Base-by-base conservation (phyloP, 2,113 vertebrate species). In the Gadus macrocephalus region DNA sequence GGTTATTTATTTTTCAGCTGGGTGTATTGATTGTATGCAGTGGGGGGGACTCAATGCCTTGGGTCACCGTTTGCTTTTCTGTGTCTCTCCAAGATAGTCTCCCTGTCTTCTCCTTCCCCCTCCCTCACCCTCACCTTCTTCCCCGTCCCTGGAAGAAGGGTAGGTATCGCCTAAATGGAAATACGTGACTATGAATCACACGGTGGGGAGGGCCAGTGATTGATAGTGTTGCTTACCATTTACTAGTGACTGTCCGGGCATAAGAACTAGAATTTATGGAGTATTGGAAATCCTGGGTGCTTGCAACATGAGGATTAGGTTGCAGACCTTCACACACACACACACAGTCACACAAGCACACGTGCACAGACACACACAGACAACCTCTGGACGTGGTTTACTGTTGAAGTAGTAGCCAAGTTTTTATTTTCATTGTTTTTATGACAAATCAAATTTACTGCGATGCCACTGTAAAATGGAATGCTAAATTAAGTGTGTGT, bases 131-230 rank as follows among this genome's bases (percentile, higher is more conserved):
- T 71, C 74, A 74, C 72, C 72, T 75, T 60, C 67, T 14, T 67
- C 71, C 82, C 69, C 80, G 7, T n/a, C 12, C 25, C 11, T 62
- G 25, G 20, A 12, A 15, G 22, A 15, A 7, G 22, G 61, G 22
- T 20, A 20, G 22, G 20, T 3, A 5, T 22, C 25, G 5, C 87
- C 87, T 88, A 86, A 92, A 90, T 91, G 86, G 84, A 90, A 91
- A 90, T 77, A 70, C 85, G 87, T 90, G 90, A 89, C 87, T 84
- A 89, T 90, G 89, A 93, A 90, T 91, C 89, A 89, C 87, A 86
- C 85, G 86, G 89, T 81, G 79, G 83, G 86, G 77, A 86, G 83
- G 81, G 79, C 74, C 71, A 58, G 55, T 87, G 89, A 92, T 90
- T 90, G 89, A 91, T 91, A 83, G 83, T 78, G 81, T 89, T 92